Conservation (phyloP, 2,888 invertebrate genomes). For the Mythimna loreyi region DNA sequence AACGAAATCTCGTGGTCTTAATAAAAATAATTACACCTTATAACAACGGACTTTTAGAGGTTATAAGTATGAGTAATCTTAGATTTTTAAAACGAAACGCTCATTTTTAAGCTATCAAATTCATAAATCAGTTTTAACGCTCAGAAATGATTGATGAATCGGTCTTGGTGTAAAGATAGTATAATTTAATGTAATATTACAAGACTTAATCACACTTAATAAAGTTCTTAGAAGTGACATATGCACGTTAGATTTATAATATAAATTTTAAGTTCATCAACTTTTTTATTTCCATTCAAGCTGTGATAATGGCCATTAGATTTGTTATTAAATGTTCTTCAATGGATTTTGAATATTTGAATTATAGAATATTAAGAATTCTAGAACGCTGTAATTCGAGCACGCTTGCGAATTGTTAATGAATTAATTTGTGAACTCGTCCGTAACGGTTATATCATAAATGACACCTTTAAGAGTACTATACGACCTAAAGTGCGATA, state of each 20-base stretch:
- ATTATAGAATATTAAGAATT: background rate
- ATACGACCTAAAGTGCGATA: too few relatives aligned
- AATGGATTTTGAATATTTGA: slow-evolving; percentile 25
- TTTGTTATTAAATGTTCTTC: slow-evolving; percentile 3
- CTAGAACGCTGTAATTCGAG: background rate
- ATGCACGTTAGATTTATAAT: slow-evolving; percentile 43
- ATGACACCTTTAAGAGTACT: slow-evolving; percentile 1
- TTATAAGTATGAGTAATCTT: slow-evolving; percentile 56
- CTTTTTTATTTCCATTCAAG: slow-evolving; percentile 4
- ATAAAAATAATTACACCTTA: slow-evolving; percentile 55
- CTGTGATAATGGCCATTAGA: slow-evolving; percentile 10
- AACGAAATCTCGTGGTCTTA: slow-evolving; percentile 36
- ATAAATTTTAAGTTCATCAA: slow-evolving; percentile 32
- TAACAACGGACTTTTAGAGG: slow-evolving; percentile 49
- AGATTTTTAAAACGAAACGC: slow-evolving; percentile 54
- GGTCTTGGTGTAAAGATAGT: slow-evolving; percentile 55
- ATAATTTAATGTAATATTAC: slow-evolving; percentile 58
- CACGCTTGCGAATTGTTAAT: background rate
- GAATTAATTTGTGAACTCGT: slow-evolving; percentile 17
- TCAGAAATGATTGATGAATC: slow-evolving; percentile 61
- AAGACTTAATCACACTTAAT: slow-evolving; percentile 51
- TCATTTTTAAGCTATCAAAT: slow-evolving; percentile 60
- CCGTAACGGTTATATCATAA: slow-evolving; percentile 8
- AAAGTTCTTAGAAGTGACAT: slow-evolving; percentile 58
- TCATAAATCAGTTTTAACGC: slow-evolving; percentile 62